These are phyloP conservation scores for Scomberomorus guttatus DNA, from an alignment of 2,797 vertebrate genomes.

Conservation along the genomic window DNA sequence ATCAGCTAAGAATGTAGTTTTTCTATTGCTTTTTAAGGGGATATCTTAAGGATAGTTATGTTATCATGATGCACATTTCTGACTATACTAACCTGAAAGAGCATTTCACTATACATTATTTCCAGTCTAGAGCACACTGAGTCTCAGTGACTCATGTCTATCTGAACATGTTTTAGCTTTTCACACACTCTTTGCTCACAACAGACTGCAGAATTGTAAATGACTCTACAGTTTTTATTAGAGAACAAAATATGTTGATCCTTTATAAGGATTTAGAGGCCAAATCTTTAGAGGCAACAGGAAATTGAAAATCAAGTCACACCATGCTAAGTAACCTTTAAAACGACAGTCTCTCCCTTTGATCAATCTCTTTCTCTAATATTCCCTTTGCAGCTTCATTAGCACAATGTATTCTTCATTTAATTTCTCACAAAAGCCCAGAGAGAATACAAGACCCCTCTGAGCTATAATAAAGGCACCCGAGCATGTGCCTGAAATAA, in stretches of 20 bases:
- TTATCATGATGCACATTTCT: not conserved
- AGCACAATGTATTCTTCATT: slow-evolving; percentile 64
- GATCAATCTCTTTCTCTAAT: slow-evolving; percentile 60
- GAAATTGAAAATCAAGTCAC: slow-evolving; percentile 59
- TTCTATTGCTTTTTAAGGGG: slow-evolving; percentile 58
- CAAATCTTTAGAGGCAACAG: slow-evolving; percentile 39
- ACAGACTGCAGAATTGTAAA: slow-evolving; percentile 1
- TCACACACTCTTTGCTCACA: not conserved
- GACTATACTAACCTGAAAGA: not conserved
- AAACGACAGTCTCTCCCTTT: slow-evolving; percentile 46
- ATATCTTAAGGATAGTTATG: slow-evolving; percentile 16
- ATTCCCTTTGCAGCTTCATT: slow-evolving; percentile 72
- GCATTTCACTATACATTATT: not conserved
- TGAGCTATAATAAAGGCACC: slow-evolving; percentile 67
- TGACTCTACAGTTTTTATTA: slow-evolving; percentile 21
- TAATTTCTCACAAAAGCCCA: slow-evolving; percentile 61
- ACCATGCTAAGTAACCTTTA: slow-evolving; percentile 55
- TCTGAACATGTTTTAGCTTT: not conserved
- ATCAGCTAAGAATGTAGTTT: slow-evolving; percentile 32
- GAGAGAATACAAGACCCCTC: slow-evolving; percentile 59
- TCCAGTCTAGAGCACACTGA: not conserved
- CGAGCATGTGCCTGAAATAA: slow-evolving; percentile 73
- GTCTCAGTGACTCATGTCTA: not conserved
- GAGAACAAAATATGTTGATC: slow-evolving; percentile 25
- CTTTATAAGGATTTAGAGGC: slow-evolving; percentile 29